phyloP scores from a whole-genome alignment of 64 coral and sea anemone species.

The Stylophora pistillata region DNA sequence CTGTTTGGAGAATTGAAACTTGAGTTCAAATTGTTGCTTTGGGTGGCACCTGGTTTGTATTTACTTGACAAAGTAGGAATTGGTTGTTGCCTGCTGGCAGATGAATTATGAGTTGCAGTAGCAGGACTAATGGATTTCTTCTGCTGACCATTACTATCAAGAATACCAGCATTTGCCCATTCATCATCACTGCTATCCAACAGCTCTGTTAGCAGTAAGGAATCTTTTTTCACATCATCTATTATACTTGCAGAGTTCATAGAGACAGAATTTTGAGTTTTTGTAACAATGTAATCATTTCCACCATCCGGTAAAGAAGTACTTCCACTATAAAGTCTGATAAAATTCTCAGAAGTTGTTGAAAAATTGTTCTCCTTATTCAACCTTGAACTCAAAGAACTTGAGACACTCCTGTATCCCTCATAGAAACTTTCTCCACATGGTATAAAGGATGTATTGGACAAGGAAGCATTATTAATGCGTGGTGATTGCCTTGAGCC shows the following conservation, averaged over 20 bases:
- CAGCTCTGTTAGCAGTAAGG: slow-evolving; percentile 6
- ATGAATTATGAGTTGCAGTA: background rate
- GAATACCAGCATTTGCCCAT: slow-evolving; percentile 43
- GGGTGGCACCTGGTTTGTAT: background rate
- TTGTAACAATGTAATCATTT: background rate
- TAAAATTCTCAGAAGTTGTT: background rate
- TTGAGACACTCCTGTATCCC: background rate
- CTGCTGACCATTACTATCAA: slow-evolving; percentile 1
- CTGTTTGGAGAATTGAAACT: background rate
- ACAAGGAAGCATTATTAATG: background rate
- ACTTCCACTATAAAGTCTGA: background rate
- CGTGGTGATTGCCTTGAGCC: background rate
- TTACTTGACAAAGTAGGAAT: background rate
- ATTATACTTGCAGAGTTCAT: background rate
- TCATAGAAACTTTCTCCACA: slow-evolving; percentile 16
- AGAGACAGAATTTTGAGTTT: background rate
- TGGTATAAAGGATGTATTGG: background rate
- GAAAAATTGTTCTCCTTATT: background rate
- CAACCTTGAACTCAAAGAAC: background rate
- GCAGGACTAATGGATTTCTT: background rate
- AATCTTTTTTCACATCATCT: slow-evolving; percentile 14
- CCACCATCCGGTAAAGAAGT: background rate
- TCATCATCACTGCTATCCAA: slow-evolving; percentile 59
- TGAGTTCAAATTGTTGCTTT: slow-evolving; percentile 13
- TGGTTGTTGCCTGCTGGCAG: background rate